Evolutionary conservation across 2,888 invertebrate genomes (phyloP), one percentile per base, ranked within the genome.

Genomic region (Melangyna quadrimaculata): DNA sequence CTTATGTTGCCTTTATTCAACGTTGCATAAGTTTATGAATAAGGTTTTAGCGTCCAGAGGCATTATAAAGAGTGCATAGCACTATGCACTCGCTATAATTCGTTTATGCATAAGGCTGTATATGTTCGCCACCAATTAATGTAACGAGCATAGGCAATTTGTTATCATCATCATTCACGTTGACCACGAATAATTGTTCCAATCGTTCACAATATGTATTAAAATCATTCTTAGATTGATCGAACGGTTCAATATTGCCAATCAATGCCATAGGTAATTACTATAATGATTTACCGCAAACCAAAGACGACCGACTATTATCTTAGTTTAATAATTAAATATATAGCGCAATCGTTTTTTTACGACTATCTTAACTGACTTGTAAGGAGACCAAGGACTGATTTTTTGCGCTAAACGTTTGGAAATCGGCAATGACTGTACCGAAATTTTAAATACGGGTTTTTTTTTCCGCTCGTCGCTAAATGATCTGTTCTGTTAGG

Each of bases 171-270:
- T 19, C 2, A 48, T 22, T 22, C 7, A 4, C 22, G 22, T 48
- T 48, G 48, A 48, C 48, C 22, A 48, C 48, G 48, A 48, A 48
- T 48, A 48, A 48, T 48, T 48, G 48, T 48, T 48, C 19, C 14
- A 48, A 48, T 6, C 48, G 48, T 10, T 22, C 48, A 48, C 48
- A 48, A 48, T 48, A 48, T 48, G 19, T 22, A 22, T 5, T 9
- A n/a, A n/a, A n/a, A n/a, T n/a, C n/a, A n/a, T n/a, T n/a, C n/a
- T n/a, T n/a, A n/a, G n/a, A n/a, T n/a, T 48, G 22, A 48, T 48
- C 14, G 3, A 27, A 27, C 27, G 27, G 48, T 48, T 48, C 48
- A 55, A 96, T 91, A 87, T 96, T 96, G 5, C 96, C 96, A 3
- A 94, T 91, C 53, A 96, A 93, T 8, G 96, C 95, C 48, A 48